Percentiles rank a stretch among this genome's conserved stretches.
Conservation (phyloP, 2,797 vertebrate species). For the Botia kubotai region DNA sequence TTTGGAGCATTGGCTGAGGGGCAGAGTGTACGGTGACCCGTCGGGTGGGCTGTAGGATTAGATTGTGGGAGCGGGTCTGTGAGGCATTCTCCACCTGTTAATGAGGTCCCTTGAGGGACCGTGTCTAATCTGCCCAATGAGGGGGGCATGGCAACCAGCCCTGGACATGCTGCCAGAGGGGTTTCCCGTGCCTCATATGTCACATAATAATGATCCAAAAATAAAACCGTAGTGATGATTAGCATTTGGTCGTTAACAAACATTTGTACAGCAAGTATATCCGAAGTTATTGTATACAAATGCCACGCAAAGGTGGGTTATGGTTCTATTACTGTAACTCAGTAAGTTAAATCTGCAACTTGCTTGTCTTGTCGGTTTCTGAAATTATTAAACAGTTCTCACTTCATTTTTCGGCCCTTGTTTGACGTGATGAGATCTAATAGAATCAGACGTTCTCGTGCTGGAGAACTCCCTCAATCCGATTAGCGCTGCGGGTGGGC, state of each 20-base stretch:
- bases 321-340: too few relatives aligned
- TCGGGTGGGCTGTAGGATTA: slow-evolving; percentile 35
- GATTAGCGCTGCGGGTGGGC: slow-evolving; percentile 65
- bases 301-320: background rate
- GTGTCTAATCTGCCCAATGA: slow-evolving; percentile 68
- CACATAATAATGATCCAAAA: slow-evolving; percentile 12
- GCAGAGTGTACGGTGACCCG: slow-evolving; percentile 36
- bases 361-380: background rate
- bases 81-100: slow-evolving; percentile 91
- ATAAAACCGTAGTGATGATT: background rate
- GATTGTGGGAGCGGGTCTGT: slow-evolving; percentile 44
- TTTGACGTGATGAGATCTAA: slow-evolving; percentile 63
- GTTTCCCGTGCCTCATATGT: slow-evolving; percentile 54
- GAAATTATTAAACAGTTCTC: slow-evolving; percentile 6
- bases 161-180: slow-evolving; percentile 66
- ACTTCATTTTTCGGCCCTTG: slow-evolving; percentile 26
- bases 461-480: slow-evolving; percentile 60
- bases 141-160: slow-evolving; percentile 60
- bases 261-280: background rate
- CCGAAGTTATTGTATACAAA: background rate
- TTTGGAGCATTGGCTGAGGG: background rate
- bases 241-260: background rate
- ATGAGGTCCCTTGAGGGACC: slow-evolving; percentile 83
- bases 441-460: slow-evolving; percentile 69
- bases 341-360: background rate